Base-by-base conservation (phyloP, 2,113 vertebrate genomes). In the Apteryx owenii region DNA sequence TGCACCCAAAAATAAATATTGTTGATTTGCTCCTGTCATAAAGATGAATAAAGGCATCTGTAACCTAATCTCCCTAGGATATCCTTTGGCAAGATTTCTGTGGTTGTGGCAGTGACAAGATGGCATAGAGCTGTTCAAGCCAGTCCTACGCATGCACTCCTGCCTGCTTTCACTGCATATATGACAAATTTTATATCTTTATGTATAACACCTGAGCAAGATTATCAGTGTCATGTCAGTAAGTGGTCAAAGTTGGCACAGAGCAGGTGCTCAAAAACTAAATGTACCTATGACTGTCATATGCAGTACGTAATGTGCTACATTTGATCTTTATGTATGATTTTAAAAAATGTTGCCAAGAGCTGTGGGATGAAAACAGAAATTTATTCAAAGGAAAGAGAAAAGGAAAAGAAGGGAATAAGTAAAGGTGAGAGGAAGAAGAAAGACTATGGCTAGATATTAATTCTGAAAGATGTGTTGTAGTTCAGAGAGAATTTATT, bases 181-280 rank as follows among this genome's bases (percentile, higher is more conserved):
- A 29, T 40, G 25, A 70, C n/a, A 91, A 80, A 66, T 15, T 26
- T 36, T 26, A 21, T n/a, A 19, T n/a, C 51, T 53, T 50, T 28
- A 4, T 18, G 7, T 31, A 2, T 23, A 58, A 75, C 0, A 0
- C 20, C 68, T 29, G 15, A 75, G 5, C 12, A 36, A 40, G 33
- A 13, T 68, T 18, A n/a, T 78, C 54, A 50, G 14, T 87, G 29
- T 44, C 2, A 2, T 38, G 22, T 42, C 65, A 62, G 3, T 29
- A 68, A 46, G 5, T 14, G 46, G 14, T 75, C 46, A 71, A 50
- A 94, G 73, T 0, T 53, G 50, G 29, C 44, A 68, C 33, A 62
- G 44, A 85, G 28, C 36, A 36, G n/a, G 10, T n/a, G n/a, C 20
- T 93, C 23, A 44, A 75, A 93, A 85, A 62, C 6, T 12, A 50